Base-by-base conservation (phyloP, 1,140 invertebrate genomes). In the Rhagoletis zephyria region DNA sequence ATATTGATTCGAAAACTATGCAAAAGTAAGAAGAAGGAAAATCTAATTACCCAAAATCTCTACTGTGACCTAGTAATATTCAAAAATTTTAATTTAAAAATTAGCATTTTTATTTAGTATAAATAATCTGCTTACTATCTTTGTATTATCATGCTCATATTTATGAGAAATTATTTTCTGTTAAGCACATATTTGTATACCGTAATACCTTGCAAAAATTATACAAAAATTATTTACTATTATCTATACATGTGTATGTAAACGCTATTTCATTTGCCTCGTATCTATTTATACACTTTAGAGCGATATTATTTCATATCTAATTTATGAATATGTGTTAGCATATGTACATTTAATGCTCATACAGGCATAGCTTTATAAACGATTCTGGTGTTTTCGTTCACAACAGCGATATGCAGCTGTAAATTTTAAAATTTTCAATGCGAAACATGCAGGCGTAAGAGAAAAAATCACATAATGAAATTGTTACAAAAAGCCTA, bases 391-490 rank as follows among this genome's bases (percentile, higher is more conserved):
- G 30, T 40, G 42, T 74, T 74, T 74, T 4, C 3, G 61, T 74
- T 48, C 40, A 67, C 42, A 30, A 16, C 40, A 45, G 67, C 42
- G 64, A 45, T 74, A 74, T 74, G 40, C 10, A 16, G 3, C 42
- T 16, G 7, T 48, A 6, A 6, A 40, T 74, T 74, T 48, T 74
- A 74, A 45, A 56, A 77, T 77, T 77, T 19, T 40, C 16, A 30
- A 10, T 16, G 5, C 48, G 45, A 56, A 81, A 56, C 16, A 89
- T 85, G 87, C 87, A 91, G 86, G 89, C 88, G 90, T 87, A 89
- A 88, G 90, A 90, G 7, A 91, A 90, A 90, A 90, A 90, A 90
- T 89, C 88, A 56, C 48, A 56, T 56, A 0, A 16, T n/a, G 51
- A 56, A 81, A 51, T 81, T 81, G 48, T 51, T 56, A 81, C 56